Percentiles rank a stretch among this genome's conserved stretches.
These are phyloP conservation scores for Sclerurus mexicanus DNA, from an alignment of 2,113 vertebrate genomes.

Conservation along the genomic window DNA sequence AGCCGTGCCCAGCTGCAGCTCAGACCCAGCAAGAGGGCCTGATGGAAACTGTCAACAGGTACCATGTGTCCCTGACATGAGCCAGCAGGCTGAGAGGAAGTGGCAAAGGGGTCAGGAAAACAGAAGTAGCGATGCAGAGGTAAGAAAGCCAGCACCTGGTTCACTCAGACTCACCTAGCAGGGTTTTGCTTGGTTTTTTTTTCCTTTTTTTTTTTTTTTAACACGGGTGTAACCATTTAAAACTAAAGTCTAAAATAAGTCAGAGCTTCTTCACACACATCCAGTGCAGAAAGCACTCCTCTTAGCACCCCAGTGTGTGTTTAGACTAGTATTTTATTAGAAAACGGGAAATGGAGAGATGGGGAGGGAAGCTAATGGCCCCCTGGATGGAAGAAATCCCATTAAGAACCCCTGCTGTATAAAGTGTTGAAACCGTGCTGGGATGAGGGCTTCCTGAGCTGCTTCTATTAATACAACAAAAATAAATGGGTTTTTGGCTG, in stretches of 20 bases:
- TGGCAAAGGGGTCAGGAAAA: background rate
- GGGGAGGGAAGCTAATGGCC: slow-evolving; percentile 14
- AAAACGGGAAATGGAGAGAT: background rate
- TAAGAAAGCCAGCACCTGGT: background rate
- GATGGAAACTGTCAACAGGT: background rate
- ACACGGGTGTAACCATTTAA: background rate
- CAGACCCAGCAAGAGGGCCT: background rate
- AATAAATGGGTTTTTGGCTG: background rate
- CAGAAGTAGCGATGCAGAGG: background rate
- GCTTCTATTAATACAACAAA: slow-evolving; percentile 38
- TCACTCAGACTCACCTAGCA: background rate
- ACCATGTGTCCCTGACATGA: background rate
- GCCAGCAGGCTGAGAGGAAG: background rate
- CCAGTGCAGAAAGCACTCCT: background rate
- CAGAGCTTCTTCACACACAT: background rate
- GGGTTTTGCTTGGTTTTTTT: background rate
- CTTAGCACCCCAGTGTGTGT: slow-evolving; percentile 19
- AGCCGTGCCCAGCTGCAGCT: background rate
- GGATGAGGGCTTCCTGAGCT: slow-evolving; percentile 4
- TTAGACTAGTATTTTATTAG: slow-evolving; percentile 36
- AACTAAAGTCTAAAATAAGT: background rate
- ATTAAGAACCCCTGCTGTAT: slow-evolving; percentile 44
- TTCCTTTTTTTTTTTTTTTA: background rate
- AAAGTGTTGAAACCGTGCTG: slow-evolving; percentile 39
- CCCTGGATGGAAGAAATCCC: slow-evolving; percentile 19